phyloP scores from a whole-genome alignment of 2,888 invertebrate genomes.

The Clanis bilineata region DNA sequence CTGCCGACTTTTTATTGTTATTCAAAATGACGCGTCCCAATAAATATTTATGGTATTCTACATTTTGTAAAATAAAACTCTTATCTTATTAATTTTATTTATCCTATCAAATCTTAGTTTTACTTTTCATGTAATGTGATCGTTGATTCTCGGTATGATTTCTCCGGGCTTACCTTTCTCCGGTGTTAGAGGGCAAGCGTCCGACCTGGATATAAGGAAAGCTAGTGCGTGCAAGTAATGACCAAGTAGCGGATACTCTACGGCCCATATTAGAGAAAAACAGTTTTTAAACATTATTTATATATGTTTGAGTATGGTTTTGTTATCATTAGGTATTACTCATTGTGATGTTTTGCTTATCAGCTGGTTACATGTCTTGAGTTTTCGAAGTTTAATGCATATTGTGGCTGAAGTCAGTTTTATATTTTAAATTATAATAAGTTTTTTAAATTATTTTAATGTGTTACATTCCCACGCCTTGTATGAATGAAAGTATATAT shows the following conservation, averaged over 20 bases:
- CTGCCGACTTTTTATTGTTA: too few species aligned
- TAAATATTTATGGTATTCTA: background rate
- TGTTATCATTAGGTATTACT: too few species aligned
- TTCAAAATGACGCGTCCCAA: background rate
- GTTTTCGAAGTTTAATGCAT: too few species aligned
- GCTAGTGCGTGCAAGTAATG: slow-evolving; percentile 6
- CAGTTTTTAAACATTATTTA: too few species aligned
- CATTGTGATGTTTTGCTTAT: too few species aligned
- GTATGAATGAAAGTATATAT: too few species aligned
- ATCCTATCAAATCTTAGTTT: background rate
- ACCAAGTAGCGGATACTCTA: background rate
- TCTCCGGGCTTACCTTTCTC: slow-evolving; percentile 66
- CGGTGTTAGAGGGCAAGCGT: slow-evolving; percentile 59
- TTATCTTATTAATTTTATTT: background rate
- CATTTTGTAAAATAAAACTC: background rate
- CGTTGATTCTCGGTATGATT: slow-evolving; percentile 37
- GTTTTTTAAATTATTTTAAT: too few species aligned
- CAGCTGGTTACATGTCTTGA: too few species aligned
- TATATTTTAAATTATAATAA: too few species aligned
- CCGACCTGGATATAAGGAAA: slow-evolving; percentile 61
- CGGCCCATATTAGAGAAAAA: background rate
- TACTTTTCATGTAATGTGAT: slow-evolving; percentile 20
- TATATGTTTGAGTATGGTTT: too few species aligned
- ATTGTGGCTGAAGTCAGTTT: too few species aligned
- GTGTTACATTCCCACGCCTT: too few species aligned